Percentiles rank a stretch among this genome's conserved stretches.
phyloP scores from a whole-genome alignment of 2,797 vertebrate species.

The Epinephelus malabaricus region DNA sequence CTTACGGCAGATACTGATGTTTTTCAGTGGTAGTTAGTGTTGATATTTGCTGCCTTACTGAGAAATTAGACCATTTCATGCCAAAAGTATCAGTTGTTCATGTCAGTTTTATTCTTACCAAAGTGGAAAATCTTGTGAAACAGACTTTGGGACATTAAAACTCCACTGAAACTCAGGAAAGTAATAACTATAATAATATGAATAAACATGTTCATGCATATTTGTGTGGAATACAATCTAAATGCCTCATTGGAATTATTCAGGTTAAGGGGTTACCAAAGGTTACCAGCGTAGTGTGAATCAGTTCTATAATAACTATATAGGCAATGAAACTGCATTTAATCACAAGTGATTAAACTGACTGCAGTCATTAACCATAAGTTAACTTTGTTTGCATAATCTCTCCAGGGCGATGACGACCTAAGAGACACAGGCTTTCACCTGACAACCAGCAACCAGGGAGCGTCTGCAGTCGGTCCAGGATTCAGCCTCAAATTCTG shows the following conservation, averaged over 20 bases:
- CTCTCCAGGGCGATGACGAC: constrained; percentile 93
- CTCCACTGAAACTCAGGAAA: constrained; percentile 4
- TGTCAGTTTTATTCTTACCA: constrained; percentile 29
- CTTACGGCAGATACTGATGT: constrained; percentile 27
- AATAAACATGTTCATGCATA: constrained; percentile 16
- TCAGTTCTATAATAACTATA: constrained; percentile 31
- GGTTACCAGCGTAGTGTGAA: constrained; percentile 18
- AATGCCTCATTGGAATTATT: constrained; percentile 6
- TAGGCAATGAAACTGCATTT: not conserved
- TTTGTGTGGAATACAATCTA: constrained; percentile 13
- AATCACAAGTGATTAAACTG: not conserved
- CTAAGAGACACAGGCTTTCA: constrained; percentile 97
- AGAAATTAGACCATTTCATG: constrained; percentile 25
- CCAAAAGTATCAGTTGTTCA: constrained; percentile 16
- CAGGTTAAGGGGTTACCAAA: not conserved
- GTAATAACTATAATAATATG: constrained; percentile 3
- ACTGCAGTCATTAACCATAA: not conserved
- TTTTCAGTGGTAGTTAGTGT: constrained; percentile 28
- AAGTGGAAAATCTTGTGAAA: constrained; percentile 13
- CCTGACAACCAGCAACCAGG: constrained; percentile 96
- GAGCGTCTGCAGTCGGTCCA: constrained; percentile 94
- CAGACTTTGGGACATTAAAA: not conserved
- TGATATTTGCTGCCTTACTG: constrained; percentile 16
- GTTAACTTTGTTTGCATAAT: constrained; percentile 4
- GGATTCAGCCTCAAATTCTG: constrained; percentile 99